A percentile compares a stretch with the other conserved stretches of the same genome.
Evolutionary conservation across 2,888 invertebrate genomes (phyloP).

Genomic region (Acanthosoma haemorrhoidale): DNA sequence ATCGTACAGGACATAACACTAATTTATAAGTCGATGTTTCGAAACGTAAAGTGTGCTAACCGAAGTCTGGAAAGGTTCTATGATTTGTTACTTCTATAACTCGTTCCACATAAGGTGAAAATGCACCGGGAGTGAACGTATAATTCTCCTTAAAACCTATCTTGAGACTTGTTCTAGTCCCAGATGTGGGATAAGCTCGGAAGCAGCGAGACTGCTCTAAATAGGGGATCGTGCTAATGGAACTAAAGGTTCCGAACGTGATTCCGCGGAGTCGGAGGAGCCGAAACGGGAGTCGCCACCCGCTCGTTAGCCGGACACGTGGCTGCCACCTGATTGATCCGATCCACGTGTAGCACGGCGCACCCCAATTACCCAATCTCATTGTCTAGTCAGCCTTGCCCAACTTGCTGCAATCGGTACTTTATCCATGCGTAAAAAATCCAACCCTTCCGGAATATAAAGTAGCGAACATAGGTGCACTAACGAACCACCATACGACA

Average conservation of each 20-base stretch:
- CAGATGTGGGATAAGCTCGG: background rate
- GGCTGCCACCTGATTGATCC: background rate
- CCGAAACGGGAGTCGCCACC: slow-evolving; percentile 6
- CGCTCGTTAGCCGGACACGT: slow-evolving; percentile 10
- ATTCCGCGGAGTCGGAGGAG: background rate
- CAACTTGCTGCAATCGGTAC: background rate
- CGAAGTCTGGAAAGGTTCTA: too few relatives aligned
- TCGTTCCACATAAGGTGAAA: too few relatives aligned
- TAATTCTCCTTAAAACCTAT: background rate
- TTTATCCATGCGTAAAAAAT: background rate
- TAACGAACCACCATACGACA: too few relatives aligned
- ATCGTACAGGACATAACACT: too few relatives aligned
- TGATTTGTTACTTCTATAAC: too few relatives aligned
- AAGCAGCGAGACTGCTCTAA: background rate
- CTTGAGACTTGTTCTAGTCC: too few relatives aligned
- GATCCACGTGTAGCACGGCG: slow-evolving; percentile 15
- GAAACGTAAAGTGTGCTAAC: too few relatives aligned
- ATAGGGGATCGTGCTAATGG: slow-evolving; percentile 6
- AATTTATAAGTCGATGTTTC: too few relatives aligned
- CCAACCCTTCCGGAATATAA: background rate
- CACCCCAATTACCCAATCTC: slow-evolving; percentile 1
- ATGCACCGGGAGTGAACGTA: too few relatives aligned
- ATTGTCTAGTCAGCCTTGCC: background rate
- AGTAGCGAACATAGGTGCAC: background rate
- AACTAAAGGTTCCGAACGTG: slow-evolving; percentile 6